These are phyloP conservation scores for Nycticebus coucang DNA, from an alignment of 2,113 vertebrate genomes.

Conservation along the genomic window DNA sequence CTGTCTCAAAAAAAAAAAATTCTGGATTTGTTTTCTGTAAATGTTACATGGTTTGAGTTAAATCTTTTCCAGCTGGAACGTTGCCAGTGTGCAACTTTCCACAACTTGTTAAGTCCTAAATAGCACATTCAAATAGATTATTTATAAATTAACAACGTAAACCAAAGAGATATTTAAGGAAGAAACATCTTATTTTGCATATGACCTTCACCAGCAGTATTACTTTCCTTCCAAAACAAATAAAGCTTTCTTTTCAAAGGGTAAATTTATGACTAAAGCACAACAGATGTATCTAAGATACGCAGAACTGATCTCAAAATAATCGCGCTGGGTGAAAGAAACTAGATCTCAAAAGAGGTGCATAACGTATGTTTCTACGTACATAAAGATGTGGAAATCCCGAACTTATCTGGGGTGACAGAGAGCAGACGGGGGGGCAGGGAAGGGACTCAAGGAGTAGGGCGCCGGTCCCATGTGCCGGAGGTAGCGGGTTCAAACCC, in stretches of 20 bases:
- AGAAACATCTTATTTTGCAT: rapidly evolving
- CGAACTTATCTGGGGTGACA: background rate
- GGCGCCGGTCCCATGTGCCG: too few species aligned
- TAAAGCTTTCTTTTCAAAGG: background rate
- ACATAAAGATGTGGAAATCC: background rate
- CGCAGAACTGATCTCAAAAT: background rate
- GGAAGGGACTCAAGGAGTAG: too few species aligned
- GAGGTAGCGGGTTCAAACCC: too few species aligned
- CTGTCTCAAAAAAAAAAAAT: too few species aligned
- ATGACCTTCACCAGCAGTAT: rapidly evolving
- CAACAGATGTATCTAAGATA: too few species aligned
- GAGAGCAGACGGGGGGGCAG: rapidly evolving
- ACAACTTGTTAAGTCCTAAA: background rate
- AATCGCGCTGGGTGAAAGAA: background rate
- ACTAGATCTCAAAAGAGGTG: background rate
- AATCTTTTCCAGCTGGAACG: rapidly evolving
- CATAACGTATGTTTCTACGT: rapidly evolving
- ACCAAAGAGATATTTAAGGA: background rate
- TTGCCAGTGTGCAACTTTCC: rapidly evolving
- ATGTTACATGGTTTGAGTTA: rapidly evolving
- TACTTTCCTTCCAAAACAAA: background rate
- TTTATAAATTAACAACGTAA: rapidly evolving
- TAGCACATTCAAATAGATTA: rapidly evolving
- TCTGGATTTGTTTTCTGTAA: rapidly evolving
- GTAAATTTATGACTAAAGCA: background rate